Evolutionary conservation across 2,113 vertebrate genomes (phyloP).

Genomic region (Cyprinus carpio): DNA sequence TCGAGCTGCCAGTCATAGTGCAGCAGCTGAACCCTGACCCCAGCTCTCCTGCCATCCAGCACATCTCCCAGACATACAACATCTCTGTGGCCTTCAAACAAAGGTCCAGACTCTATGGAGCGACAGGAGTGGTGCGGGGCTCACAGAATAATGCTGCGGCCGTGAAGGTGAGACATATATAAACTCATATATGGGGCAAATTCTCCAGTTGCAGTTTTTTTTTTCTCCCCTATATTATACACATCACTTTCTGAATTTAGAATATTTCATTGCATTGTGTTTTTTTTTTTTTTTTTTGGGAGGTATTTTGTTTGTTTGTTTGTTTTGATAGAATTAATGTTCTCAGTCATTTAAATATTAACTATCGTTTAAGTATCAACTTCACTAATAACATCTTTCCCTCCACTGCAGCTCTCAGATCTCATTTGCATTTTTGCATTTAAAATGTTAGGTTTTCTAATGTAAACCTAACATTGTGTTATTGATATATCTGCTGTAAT

Average conservation of each 20-base stretch:
- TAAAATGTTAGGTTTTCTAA: too few species aligned
- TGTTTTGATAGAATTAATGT: background rate
- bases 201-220: background rate
- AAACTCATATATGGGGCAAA: background rate
- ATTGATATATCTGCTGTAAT: too few species aligned
- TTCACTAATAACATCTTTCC: background rate
- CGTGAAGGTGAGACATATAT: conserved; percentile 83
- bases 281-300: too few species aligned
- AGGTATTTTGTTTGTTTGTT: too few species aligned
- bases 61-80: conserved; percentile 94
- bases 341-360: background rate
- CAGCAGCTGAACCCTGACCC: conserved; percentile 89
- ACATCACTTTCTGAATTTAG: background rate
- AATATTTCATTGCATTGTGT: too few species aligned
- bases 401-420: background rate
- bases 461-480: too few species aligned
- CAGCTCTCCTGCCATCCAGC: conserved; percentile 91
- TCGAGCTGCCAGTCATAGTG: conserved; percentile 95
- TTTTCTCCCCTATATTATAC: too few species aligned
- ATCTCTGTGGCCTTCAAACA: conserved; percentile 97
- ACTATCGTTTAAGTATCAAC: background rate
- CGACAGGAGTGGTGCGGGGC: conserved; percentile 93
- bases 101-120: conserved; percentile 91
- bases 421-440: too few species aligned
- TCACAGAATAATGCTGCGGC: conserved; percentile 93